Conservation (phyloP, 2,113 vertebrate genomes). For the Glaucomys volans region DNA sequence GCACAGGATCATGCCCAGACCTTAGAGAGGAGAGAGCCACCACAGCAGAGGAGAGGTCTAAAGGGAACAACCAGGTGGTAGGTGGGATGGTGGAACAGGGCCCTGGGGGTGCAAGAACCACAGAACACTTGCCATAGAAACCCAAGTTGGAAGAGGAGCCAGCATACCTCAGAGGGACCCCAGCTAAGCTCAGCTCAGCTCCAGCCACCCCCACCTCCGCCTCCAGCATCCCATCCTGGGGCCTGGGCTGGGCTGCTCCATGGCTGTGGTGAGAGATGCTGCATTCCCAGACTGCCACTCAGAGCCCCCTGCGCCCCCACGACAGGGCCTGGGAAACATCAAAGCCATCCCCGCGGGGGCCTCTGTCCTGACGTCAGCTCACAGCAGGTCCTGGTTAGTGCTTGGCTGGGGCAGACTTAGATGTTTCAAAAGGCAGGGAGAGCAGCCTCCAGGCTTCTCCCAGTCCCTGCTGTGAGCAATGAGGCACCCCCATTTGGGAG, state of each 20-base stretch:
- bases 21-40: background rate
- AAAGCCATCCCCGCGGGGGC: constrained; percentile 70
- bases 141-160: constrained; percentile 19
- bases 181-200: background rate
- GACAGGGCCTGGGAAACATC: constrained; percentile 77
- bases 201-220: background rate
- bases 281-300: constrained; percentile 81
- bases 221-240: constrained; percentile 16
- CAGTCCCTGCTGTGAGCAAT: background rate
- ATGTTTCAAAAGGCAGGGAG: constrained; percentile 67
- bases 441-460: constrained; percentile 32
- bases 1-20: background rate
- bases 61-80: background rate
- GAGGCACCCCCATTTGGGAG: background rate
- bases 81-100: background rate
- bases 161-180: constrained; percentile 35
- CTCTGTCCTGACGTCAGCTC: constrained; percentile 78
- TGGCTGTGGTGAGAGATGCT: constrained; percentile 51
- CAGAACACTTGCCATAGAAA: constrained; percentile 63
- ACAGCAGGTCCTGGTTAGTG: constrained; percentile 82
- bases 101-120: background rate
- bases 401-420: constrained; percentile 69
- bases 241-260: background rate
- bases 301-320: constrained; percentile 49
- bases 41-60: background rate